These are phyloP conservation scores for Epinotia nisella DNA, from an alignment of 2,888 invertebrate genomes.

Conservation along the genomic window DNA sequence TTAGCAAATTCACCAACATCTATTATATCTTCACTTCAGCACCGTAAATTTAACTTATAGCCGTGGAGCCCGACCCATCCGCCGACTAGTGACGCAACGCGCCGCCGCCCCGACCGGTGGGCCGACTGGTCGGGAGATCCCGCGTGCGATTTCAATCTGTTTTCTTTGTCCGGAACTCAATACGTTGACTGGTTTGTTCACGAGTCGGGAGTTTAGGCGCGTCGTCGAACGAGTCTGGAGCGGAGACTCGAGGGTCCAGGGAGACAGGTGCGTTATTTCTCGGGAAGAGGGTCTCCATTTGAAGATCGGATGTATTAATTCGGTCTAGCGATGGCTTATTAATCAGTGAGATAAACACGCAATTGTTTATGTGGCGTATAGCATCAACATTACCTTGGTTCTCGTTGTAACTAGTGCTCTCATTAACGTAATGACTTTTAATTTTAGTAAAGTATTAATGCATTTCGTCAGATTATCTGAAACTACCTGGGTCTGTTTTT, in stretches of 20 bases:
- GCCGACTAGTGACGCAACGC: conserved; percentile 57
- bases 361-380: conserved; percentile 10
- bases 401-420: neutral
- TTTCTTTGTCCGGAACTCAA: conserved; percentile 76
- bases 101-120: conserved; percentile 49
- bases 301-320: conserved; percentile 66
- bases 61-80: conserved; percentile 62
- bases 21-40: conserved; percentile 79
- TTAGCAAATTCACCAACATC: conserved; percentile 76
- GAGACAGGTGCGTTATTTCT: conserved; percentile 67
- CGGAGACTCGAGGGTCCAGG: conserved; percentile 56
- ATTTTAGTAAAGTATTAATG: neutral
- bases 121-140: conserved; percentile 54
- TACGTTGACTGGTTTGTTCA: conserved; percentile 59
- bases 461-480: too few relatives aligned
- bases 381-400: neutral
- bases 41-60: conserved; percentile 79
- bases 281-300: conserved; percentile 64
- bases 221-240: conserved; percentile 61
- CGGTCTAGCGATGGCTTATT: conserved; percentile 53
- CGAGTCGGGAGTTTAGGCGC: conserved; percentile 54
- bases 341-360: conserved; percentile 52
- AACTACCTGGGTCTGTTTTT: neutral
- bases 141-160: conserved; percentile 71
- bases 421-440: neutral